Evolutionary conservation across 2,797 vertebrate species (phyloP).

Genomic region (Pantherophis alleghaniensis): DNA sequence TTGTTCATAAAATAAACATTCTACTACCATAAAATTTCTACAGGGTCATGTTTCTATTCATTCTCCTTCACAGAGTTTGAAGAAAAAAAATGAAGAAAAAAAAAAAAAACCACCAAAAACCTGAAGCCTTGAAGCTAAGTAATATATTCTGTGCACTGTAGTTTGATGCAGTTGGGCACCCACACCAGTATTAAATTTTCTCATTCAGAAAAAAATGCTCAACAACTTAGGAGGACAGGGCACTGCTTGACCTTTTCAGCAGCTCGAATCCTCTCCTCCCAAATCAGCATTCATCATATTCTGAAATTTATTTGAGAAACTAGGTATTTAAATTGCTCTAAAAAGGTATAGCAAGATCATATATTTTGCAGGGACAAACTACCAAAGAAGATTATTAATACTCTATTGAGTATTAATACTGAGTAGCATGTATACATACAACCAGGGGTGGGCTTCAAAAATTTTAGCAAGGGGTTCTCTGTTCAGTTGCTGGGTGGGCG

Average conservation of each 20-base stretch:
- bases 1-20: conserved; percentile 54
- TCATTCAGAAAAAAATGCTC: conserved; percentile 35
- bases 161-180: conserved; percentile 29
- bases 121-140: conserved; percentile 23
- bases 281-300: neutral
- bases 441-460: neutral
- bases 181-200: conserved; percentile 31
- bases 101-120: conserved; percentile 14
- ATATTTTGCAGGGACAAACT: neutral
- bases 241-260: conserved; percentile 20
- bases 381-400: neutral
- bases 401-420: neutral
- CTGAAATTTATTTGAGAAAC: conserved; percentile 7
- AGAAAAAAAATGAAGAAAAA: conserved; percentile 19
- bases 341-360: neutral
- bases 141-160: conserved; percentile 29
- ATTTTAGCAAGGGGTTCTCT: too few relatives aligned
- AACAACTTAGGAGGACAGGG: conserved; percentile 8
- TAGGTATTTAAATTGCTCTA: neutral
- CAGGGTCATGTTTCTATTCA: neutral
- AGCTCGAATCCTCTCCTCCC: neutral
- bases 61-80: neutral
- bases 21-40: conserved; percentile 38
- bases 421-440: neutral
- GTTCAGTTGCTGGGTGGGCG: too few relatives aligned